Base-by-base conservation (phyloP, 2,797 vertebrate genomes). In the Poecilia picta region DNA sequence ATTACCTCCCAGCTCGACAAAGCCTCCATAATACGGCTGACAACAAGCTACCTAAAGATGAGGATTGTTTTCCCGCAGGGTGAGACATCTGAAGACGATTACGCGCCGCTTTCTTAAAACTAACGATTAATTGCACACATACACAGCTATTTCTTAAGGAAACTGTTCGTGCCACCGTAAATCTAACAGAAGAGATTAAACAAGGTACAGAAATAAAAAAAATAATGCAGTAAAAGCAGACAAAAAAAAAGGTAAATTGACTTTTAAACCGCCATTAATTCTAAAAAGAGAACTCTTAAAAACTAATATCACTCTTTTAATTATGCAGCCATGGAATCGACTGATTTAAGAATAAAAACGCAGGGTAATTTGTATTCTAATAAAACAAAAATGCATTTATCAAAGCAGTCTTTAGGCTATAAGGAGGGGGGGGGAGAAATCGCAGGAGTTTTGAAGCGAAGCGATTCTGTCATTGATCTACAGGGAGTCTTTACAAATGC, bases 1-100 rank as follows among this genome's bases (percentile, higher is more conserved):
- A 99, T 99, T 95, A 99, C 98, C 80, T 99, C 98, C 4, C 98
- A 99, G 94, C 95, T 99, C 94, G 98, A 99, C 96, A 99, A 99
- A 93, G 98, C 97, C 76, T 99, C 98, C 80, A 99, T 99, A 78
- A 99, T 99, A 87, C 94, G 98, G 66, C 97, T 99, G 90, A 99
- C 98, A 13, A 99, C 98, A 75, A 99, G 98, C 91, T 99, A 99
- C 93, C 95, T 99, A 92, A 99, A 98, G 95, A 99, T 99, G 98
- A 96, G 98, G 77, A 97, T 98, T 78, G 97, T 99, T 92, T 99
- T 99, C 87, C 98, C 98, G 74, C 97, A 99, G 97, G 98, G 98
- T 99, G 97, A 95, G 97, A 49, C 49, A 81, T 23, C 5, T 36
- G 46, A 33, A 53, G 33, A 28, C n/a, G 33, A 12, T 7, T 47